Evolutionary conservation across 2,888 invertebrate species (phyloP).

Genomic region (Spodoptera picta): DNA sequence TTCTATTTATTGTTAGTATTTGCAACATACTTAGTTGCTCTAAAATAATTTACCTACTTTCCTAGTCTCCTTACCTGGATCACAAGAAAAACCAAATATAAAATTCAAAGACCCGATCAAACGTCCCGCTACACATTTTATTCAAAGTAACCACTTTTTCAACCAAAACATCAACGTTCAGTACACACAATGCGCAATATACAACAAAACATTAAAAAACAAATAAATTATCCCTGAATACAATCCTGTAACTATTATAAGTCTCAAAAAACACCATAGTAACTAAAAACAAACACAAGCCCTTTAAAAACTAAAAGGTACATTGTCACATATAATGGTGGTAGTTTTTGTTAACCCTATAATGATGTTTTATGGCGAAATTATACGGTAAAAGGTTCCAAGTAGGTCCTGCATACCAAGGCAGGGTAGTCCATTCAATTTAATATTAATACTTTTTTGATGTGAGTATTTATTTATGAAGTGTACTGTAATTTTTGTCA

Average conservation of each 20-base stretch:
- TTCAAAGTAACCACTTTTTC: slow-evolving; percentile 33
- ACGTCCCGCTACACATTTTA: slow-evolving; percentile 38
- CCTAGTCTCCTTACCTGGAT: too few species aligned
- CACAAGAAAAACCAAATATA: too few species aligned
- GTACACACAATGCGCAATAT: slow-evolving; percentile 13
- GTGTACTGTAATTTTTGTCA: slow-evolving; percentile 56
- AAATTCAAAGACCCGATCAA: neutral
- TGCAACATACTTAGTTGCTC: neutral
- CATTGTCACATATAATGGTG: slow-evolving; percentile 58
- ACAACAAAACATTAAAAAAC: slow-evolving; percentile 20
- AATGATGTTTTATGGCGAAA: slow-evolving; percentile 70
- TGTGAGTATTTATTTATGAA: slow-evolving; percentile 50
- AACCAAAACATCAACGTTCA: slow-evolving; percentile 6
- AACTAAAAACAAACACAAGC: slow-evolving; percentile 39
- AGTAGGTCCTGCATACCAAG: slow-evolving; percentile 48
- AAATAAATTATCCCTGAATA: slow-evolving; percentile 30
- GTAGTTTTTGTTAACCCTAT: slow-evolving; percentile 60
- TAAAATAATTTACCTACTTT: too few species aligned
- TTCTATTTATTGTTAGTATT: too few species aligned
- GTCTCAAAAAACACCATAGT: slow-evolving; percentile 29
- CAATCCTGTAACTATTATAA: slow-evolving; percentile 23
- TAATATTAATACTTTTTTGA: slow-evolving; percentile 42
- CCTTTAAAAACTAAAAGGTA: slow-evolving; percentile 53
- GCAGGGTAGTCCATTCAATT: slow-evolving; percentile 36
- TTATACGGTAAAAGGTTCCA: slow-evolving; percentile 71